Evolutionary conservation across 2,797 vertebrate genomes (phyloP).

Genomic region (Chelonia mydas): DNA sequence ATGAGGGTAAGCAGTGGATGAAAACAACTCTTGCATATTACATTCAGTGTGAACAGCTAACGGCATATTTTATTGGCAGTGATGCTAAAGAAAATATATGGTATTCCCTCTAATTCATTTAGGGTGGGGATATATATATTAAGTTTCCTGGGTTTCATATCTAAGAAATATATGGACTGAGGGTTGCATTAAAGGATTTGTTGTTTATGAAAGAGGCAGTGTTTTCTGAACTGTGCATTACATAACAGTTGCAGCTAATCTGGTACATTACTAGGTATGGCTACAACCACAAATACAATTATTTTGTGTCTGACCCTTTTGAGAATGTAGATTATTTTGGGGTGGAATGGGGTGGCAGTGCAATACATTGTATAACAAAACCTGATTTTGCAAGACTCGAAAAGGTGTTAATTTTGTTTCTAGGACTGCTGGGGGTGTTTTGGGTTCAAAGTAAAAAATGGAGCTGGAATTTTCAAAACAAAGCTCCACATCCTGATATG

Average conservation of each 20-base stretch:
- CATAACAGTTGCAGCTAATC: neutral
- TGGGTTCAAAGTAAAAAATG: neutral
- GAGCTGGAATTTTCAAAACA: neutral
- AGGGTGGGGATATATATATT: neutral
- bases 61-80: neutral
- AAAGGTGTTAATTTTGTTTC: neutral
- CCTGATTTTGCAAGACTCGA: slow-evolving; percentile 14
- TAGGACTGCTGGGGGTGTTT: neutral
- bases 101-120: neutral
- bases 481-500: neutral
- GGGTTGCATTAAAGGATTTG: neutral
- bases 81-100: neutral
- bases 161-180: neutral
- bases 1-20: neutral
- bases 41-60: neutral
- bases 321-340: neutral
- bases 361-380: slow-evolving; percentile 37
- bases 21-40: neutral
- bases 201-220: slow-evolving; percentile 17
- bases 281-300: slow-evolving; percentile 3
- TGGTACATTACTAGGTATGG: neutral
- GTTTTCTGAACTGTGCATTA: neutral
- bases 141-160: neutral
- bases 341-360: neutral
- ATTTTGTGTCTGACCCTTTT: slow-evolving; percentile 14